A percentile compares a stretch with the other conserved stretches of the same genome.
phyloP scores from a whole-genome alignment of 2,888 invertebrate species.

The Meliscaeva auricollis region DNA sequence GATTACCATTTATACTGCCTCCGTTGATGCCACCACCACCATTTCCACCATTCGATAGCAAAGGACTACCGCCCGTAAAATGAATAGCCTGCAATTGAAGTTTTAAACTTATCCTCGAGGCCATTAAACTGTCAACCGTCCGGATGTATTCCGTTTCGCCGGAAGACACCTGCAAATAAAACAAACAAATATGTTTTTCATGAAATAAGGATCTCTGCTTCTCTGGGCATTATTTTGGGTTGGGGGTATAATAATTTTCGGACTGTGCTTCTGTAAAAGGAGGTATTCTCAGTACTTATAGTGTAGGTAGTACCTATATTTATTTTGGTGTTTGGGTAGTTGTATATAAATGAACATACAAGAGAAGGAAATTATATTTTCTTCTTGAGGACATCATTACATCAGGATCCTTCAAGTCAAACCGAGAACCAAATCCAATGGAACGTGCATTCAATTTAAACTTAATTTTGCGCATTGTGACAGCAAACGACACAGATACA shows the following conservation, averaged over 20 bases:
- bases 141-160: slow-evolving; percentile 82
- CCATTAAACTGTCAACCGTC: slow-evolving; percentile 83
- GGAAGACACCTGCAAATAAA: slow-evolving; percentile 81
- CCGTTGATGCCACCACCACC: slow-evolving; percentile 77
- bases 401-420: slow-evolving; percentile 33
- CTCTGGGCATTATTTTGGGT: slow-evolving; percentile 9
- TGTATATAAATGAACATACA: slow-evolving; percentile 10
- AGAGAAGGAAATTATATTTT: slow-evolving; percentile 65
- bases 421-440: slow-evolving; percentile 20
- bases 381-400: slow-evolving; percentile 58
- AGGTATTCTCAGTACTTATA: not conserved
- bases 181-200: slow-evolving; percentile 57
- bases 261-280: not conserved
- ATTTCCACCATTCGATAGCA: slow-evolving; percentile 78
- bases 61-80: slow-evolving; percentile 81
- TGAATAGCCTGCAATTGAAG: slow-evolving; percentile 83
- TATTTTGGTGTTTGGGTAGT: too few species aligned
- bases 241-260: slow-evolving; percentile 31
- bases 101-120: slow-evolving; percentile 82
- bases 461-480: slow-evolving; percentile 64
- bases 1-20: slow-evolving; percentile 73
- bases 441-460: slow-evolving; percentile 58
- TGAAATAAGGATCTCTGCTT: slow-evolving; percentile 20
- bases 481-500: slow-evolving; percentile 39
- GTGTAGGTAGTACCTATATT: too few species aligned